Percentiles rank a stretch among this genome's conserved stretches.
These are phyloP conservation scores for Fabriciana adippe DNA, from an alignment of 2,888 invertebrate species.

Conservation along the genomic window DNA sequence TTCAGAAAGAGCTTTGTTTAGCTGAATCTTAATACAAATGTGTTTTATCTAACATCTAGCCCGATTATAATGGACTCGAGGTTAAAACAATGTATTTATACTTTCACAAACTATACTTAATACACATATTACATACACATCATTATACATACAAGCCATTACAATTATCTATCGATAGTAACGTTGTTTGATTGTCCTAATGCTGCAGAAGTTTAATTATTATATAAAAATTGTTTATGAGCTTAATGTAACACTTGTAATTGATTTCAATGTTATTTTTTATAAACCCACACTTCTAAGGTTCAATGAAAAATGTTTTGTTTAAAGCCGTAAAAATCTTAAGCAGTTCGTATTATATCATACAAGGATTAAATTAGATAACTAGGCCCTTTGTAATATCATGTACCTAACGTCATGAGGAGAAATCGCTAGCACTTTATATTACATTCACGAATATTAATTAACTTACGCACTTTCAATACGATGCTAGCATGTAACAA, in stretches of 20 bases:
- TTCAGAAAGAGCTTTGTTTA: slow-evolving; percentile 42
- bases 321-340: neutral
- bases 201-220: slow-evolving; percentile 1
- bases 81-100: slow-evolving; percentile 26
- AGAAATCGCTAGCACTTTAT: slow-evolving; percentile 43
- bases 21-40: slow-evolving; percentile 43
- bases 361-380: slow-evolving; percentile 27
- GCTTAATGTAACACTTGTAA: neutral
- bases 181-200: slow-evolving; percentile 2
- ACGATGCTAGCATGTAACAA: slow-evolving; percentile 26
- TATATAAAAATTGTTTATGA: slow-evolving; percentile 13
- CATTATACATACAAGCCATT: slow-evolving; percentile 11
- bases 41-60: slow-evolving; percentile 35
- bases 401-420: slow-evolving; percentile 38
- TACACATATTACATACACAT: neutral
- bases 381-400: slow-evolving; percentile 38
- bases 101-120: slow-evolving; percentile 28
- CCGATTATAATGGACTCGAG: slow-evolving; percentile 21
- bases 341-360: neutral
- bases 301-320: no score
- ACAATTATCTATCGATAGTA: slow-evolving; percentile 1
- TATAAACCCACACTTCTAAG: no score
- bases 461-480: slow-evolving; percentile 42
- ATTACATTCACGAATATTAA: slow-evolving; percentile 46
- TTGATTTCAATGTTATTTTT: no score